phyloP scores from a whole-genome alignment of 2,113 vertebrate species.

The Daubentonia madagascariensis region DNA sequence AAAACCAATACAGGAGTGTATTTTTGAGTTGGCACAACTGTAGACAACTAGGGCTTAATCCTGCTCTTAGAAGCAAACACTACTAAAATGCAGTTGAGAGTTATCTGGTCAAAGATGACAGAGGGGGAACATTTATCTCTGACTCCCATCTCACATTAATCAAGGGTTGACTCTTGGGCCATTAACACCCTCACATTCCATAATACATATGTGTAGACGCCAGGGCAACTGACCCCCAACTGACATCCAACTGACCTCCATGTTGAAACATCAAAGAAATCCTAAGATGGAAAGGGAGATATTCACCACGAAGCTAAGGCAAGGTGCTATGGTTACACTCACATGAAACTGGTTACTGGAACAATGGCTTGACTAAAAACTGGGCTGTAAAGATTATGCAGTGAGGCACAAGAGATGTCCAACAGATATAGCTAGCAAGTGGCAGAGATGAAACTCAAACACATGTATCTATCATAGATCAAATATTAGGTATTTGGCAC shows the following conservation, averaged over 20 bases:
- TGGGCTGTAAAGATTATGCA: background rate
- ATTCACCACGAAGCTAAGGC: background rate
- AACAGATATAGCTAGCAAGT: background rate
- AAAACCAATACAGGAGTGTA: background rate
- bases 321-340: background rate
- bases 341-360: background rate
- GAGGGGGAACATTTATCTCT: background rate
- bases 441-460: background rate
- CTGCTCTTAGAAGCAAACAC: background rate
- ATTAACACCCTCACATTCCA: background rate
- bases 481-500: background rate
- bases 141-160: background rate
- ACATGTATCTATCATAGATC: background rate
- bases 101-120: background rate
- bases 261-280: background rate
- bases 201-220: background rate
- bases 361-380: background rate
- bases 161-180: background rate
- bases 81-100: conserved; percentile 30
- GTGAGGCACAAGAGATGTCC: background rate
- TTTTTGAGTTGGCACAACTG: background rate
- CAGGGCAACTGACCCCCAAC: too few species aligned
- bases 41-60: conserved; percentile 1
- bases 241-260: background rate
- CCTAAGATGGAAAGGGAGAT: background rate